Percentiles rank a stretch among this genome's conserved stretches.
Evolutionary conservation across 2,888 invertebrate genomes (phyloP).

Genomic region (Bedellia somnulentella): DNA sequence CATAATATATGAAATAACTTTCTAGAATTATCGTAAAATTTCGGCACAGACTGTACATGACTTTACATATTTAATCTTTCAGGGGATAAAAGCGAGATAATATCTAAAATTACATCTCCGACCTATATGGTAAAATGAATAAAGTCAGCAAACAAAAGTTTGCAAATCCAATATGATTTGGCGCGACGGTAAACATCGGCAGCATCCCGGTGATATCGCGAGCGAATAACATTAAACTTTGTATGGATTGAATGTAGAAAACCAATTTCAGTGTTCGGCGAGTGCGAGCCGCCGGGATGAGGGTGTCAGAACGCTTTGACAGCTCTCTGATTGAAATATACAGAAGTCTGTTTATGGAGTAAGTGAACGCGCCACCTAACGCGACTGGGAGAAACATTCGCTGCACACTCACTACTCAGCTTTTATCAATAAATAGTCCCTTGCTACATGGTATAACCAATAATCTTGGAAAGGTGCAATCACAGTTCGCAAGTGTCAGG

Average conservation of each 20-base stretch:
- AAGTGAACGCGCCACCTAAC: conserved; percentile 29
- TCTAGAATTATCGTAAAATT: too few relatives aligned
- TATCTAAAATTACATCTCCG: conserved; percentile 55
- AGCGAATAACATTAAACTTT: conserved; percentile 63
- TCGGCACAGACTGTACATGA: too few relatives aligned
- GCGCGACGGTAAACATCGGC: conserved; percentile 61
- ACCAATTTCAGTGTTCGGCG: conserved; percentile 62
- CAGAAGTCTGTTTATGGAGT: conserved; percentile 62
- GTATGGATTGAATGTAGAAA: conserved; percentile 64
- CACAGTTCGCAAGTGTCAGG: too few relatives aligned
- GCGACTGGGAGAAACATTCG: conserved; percentile 13
- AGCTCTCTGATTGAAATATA: conserved; percentile 67
- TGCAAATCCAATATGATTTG: conserved; percentile 63
- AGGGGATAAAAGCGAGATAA: too few relatives aligned
- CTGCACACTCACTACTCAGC: conserved; percentile 2
- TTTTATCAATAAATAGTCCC: too few relatives aligned
- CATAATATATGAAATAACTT: too few relatives aligned
- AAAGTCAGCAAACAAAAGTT: conserved; percentile 61
- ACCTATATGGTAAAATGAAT: conserved; percentile 58
- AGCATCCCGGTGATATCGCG: conserved; percentile 61
- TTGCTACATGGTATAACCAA: too few relatives aligned
- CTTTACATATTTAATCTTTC: too few relatives aligned
- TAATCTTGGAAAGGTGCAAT: too few relatives aligned
- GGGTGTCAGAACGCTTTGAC: conserved; percentile 65
- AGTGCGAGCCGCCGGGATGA: conserved; percentile 62